Percentiles rank a stretch among this genome's conserved stretches.
phyloP scores from a whole-genome alignment of 2,797 vertebrate species.

The Sebastes oblongus region DNA sequence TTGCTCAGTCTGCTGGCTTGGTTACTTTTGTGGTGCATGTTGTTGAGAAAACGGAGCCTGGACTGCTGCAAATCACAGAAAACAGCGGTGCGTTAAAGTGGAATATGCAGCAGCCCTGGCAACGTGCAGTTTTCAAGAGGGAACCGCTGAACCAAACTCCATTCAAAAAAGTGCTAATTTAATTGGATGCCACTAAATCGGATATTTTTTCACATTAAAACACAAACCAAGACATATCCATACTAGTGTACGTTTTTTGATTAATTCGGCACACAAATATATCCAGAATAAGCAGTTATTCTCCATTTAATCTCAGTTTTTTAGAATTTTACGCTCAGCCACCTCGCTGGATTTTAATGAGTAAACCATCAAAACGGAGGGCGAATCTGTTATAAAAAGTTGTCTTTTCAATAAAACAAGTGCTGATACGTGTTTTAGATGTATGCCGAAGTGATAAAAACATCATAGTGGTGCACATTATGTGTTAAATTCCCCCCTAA shows the following conservation, averaged over 20 bases:
- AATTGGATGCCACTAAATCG: fast-evolving
- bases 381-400: slow-evolving; percentile 36
- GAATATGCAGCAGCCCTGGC: slow-evolving; percentile 20
- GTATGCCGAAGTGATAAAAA: slow-evolving; percentile 27
- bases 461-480: fast-evolving
- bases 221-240: fast-evolving
- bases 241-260: fast-evolving
- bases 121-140: slow-evolving; percentile 1
- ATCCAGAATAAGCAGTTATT: fast-evolving
- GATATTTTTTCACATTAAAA: fast-evolving
- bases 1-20: background rate
- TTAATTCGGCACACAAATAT: background rate
- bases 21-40: slow-evolving; percentile 53
- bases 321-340: too few relatives aligned
- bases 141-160: slow-evolving; percentile 16
- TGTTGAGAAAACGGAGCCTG: background rate
- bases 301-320: background rate
- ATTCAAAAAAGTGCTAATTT: slow-evolving; percentile 10
- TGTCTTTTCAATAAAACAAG: background rate
- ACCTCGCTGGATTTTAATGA: background rate
- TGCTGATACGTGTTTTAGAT: fast-evolving
- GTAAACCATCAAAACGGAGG: fast-evolving
- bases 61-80: slow-evolving; percentile 38
- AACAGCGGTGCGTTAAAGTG: slow-evolving; percentile 51
- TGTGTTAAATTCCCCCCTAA: fast-evolving